These are phyloP conservation scores for Helobdella robusta DNA, from an alignment of 2,888 invertebrate species.

Conservation along the genomic window DNA sequence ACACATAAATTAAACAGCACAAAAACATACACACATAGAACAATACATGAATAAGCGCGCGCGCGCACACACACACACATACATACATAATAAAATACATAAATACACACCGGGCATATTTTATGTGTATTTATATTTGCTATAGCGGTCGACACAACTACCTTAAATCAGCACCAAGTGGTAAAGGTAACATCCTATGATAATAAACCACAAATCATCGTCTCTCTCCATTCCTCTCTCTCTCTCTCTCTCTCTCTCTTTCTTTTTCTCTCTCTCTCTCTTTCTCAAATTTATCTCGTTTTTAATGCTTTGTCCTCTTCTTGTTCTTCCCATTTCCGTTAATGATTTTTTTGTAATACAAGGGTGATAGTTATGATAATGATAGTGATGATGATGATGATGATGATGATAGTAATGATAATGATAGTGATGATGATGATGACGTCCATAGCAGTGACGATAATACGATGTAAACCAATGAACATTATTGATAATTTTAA, in stretches of 20 bases:
- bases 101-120: no score
- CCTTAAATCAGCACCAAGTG: slow-evolving; percentile 12
- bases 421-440: neutral
- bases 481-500: no score
- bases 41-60: no score
- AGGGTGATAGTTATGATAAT: neutral
- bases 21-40: no score
- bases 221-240: neutral
- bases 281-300: neutral
- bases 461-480: no score
- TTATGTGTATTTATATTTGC: no score
- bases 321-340: neutral
- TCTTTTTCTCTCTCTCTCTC: neutral
- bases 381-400: slow-evolving; percentile 1
- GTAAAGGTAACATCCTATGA: slow-evolving; percentile 16
- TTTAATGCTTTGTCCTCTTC: no score
- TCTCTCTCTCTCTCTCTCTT: neutral
- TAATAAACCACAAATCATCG: slow-evolving; percentile 17
- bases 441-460: neutral
- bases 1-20: no score
- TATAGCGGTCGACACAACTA: slow-evolving; percentile 5
- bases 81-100: no score
- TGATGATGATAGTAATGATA: neutral
- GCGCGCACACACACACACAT: no score
- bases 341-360: neutral